Base-by-base conservation (phyloP, 2,113 vertebrate genomes). In the Nothocercus nigrocapillus region DNA sequence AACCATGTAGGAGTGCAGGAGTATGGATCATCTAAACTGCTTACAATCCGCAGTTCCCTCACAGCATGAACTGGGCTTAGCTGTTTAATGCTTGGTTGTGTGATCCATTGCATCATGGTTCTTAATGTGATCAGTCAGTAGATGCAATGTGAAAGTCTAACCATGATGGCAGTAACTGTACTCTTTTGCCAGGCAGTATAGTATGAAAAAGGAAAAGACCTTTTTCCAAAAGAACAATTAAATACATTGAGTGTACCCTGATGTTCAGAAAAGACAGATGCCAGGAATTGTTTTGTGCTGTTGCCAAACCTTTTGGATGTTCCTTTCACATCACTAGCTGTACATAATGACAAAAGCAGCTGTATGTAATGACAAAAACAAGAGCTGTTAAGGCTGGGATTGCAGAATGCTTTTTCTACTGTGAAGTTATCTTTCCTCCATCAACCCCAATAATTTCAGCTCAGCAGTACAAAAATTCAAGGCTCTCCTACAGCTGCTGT, bases 401-500 rank as follows among this genome's bases (percentile, higher is more conserved):
- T 62, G 45, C 8, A 67, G 40, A 85, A 67, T 54, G 18, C 13
- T 1, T 83, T 79, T 81, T 84, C 45, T 30, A 14, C 38, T n/a
- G 6, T 36, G 9, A 83, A 88, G 25, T 53, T 83, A 24, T 83
- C 93, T 85, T 80, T 61, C 68, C 38, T 64, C 34, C 4, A 3
- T 75, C 69, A 83, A 72, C 28, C 56, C 58, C 30, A 88, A 75
- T 53, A 61, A 81, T 91, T 94, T 90, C 59, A 72, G 16, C 76
- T 91, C 61, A 81, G 63, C 22, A 72, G 22, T 13, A 47, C 30
- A 93, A 66, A 91, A 70, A 83, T 78, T 80, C 80, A 53, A 90
- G 53, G 13, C 45, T 92, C 15, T 90, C 38, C 49, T 66, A 36
- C 76, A 93, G 95, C 69, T 93, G 64, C 54, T 89, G n/a, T 85